These are phyloP conservation scores for Gymnocypris eckloni DNA, from an alignment of 2,797 vertebrate species.

Conservation along the genomic window DNA sequence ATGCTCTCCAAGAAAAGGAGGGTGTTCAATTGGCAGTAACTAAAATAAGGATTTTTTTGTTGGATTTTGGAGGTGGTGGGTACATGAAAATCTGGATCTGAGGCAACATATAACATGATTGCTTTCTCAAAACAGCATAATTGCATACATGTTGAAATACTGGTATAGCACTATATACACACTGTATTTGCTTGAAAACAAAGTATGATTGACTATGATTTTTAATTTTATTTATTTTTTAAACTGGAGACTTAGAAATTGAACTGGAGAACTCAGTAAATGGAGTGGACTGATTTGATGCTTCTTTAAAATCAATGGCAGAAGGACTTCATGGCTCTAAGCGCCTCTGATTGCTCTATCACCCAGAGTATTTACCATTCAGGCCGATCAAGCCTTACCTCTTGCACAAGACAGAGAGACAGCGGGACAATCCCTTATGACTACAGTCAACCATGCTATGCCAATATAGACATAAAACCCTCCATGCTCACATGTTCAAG, in stretches of 20 bases:
- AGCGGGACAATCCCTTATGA: neutral
- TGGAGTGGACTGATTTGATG: no score
- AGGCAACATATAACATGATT: neutral
- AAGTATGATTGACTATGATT: no score
- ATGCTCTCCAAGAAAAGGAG: neutral
- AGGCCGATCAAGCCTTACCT: slow-evolving; percentile 13
- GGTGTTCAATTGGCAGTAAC: neutral
- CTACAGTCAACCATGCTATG: neutral
- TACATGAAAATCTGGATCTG: neutral
- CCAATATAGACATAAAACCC: neutral
- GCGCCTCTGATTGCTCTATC: slow-evolving; percentile 67
- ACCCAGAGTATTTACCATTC: slow-evolving; percentile 64
- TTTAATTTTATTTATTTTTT: no score
- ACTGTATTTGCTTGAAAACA: no score
- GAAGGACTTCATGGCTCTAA: slow-evolving; percentile 62
- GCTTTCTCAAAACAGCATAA: neutral
- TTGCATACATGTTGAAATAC: neutral
- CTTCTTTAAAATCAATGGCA: slow-evolving; percentile 20
- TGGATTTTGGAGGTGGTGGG: neutral
- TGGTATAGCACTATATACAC: neutral
- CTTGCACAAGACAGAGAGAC: slow-evolving; percentile 10
- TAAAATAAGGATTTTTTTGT: neutral
- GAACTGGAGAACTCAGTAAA: no score
- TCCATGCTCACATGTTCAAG: neutral
- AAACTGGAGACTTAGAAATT: no score